phyloP scores from a whole-genome alignment of 2,113 vertebrate species.

The Apaloderma vittatum region DNA sequence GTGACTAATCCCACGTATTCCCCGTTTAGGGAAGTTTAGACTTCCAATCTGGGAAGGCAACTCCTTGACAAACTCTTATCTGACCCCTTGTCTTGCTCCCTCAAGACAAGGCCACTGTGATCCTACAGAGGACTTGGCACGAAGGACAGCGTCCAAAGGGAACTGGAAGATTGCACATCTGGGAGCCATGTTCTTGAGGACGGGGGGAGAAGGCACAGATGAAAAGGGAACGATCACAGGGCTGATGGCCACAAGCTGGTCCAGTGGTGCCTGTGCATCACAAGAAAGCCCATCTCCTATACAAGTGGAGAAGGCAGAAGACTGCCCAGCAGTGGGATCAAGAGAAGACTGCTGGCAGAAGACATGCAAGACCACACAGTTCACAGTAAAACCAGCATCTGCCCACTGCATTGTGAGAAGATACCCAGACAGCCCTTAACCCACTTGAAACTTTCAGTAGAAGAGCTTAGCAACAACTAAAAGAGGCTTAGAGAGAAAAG shows the following conservation, averaged over 20 bases:
- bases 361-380: rapidly evolving
- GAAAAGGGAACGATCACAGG: neutral
- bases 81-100: neutral
- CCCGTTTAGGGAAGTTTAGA: neutral
- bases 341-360: neutral
- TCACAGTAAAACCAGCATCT: neutral
- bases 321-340: neutral
- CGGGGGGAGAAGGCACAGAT: neutral
- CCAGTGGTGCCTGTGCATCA: neutral
- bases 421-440: neutral
- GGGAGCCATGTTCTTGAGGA: neutral
- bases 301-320: neutral
- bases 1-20: neutral
- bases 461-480: neutral
- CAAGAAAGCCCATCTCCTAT: rapidly evolving
- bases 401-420: neutral
- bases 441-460: neutral
- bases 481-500: neutral
- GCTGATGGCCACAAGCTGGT: neutral
- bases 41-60: neutral
- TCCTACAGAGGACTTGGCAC: neutral
- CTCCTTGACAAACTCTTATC: neutral
- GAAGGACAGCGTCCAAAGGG: neutral
- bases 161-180: neutral
- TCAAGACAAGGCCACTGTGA: neutral